Conservation (phyloP, 2,797 vertebrate genomes). For the Peromyscus attwateri region DNA sequence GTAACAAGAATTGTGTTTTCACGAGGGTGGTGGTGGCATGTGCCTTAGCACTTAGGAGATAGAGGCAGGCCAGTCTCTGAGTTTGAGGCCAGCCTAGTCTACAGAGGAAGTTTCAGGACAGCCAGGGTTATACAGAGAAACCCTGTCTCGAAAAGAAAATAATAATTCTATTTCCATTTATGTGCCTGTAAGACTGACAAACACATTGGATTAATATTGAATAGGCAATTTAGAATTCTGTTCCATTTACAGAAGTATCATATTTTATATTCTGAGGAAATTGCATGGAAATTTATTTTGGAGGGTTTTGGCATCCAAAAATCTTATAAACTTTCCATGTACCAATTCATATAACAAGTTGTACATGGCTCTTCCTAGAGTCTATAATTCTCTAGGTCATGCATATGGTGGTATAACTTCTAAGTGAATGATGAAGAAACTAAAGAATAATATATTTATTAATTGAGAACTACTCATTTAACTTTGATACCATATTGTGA, state of each 20-base stretch:
- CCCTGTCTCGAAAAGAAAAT: neutral
- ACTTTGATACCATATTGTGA: constrained; percentile 43
- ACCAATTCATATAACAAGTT: constrained; percentile 49
- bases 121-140: neutral
- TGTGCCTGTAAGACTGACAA: neutral
- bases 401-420: neutral
- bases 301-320: constrained; percentile 28
- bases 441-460: constrained; percentile 44
- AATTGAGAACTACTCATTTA: neutral
- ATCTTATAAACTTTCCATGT: constrained; percentile 30
- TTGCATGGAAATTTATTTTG: constrained; percentile 19
- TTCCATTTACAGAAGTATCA: constrained; percentile 19
- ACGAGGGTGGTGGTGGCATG: neutral
- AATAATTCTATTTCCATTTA: neutral
- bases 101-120: neutral
- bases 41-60: neutral
- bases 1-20: neutral
- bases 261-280: constrained; percentile 53
- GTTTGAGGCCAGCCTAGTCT: neutral
- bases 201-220: constrained; percentile 27
- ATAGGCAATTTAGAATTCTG: constrained; percentile 35
- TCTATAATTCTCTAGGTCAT: neutral
- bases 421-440: neutral
- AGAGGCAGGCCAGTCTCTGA: neutral
- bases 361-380: constrained; percentile 17